These are phyloP conservation scores for rabbit (Oryctolagus cuniculus) DNA, from an alignment of 2,113 vertebrate genomes.

Conservation along the genomic window DNA sequence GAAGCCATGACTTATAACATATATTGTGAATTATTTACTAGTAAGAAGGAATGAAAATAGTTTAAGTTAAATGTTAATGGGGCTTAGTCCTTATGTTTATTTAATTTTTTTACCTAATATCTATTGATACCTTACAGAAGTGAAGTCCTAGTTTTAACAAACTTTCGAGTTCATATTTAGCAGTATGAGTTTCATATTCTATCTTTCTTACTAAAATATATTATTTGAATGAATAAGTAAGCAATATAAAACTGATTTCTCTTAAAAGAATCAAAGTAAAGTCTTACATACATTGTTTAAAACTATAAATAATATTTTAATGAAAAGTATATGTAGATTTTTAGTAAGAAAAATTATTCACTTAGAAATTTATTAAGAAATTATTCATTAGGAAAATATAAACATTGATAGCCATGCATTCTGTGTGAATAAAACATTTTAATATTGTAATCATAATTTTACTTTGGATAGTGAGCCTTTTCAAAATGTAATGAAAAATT, in stretches of 20 bases:
- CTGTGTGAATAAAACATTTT: constrained; percentile 10
- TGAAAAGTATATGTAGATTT: background rate
- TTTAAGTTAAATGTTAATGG: background rate
- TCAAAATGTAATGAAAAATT: constrained; percentile 32
- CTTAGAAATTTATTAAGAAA: background rate
- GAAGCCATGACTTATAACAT: background rate
- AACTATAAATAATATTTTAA: background rate
- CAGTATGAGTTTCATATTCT: background rate
- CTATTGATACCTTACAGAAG: background rate
- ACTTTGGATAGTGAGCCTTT: background rate
- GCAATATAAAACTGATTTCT: background rate
- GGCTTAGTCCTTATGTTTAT: background rate
- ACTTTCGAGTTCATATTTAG: background rate
- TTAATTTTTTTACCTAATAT: background rate
- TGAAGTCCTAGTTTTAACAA: constrained; percentile 11
- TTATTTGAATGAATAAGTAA: constrained; percentile 43
- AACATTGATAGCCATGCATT: background rate
- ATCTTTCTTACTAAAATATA: constrained; percentile 30
- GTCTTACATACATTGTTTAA: constrained; percentile 12
- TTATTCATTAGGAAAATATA: constrained; percentile 39
- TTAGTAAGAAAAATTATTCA: too few relatives aligned
- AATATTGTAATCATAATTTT: constrained; percentile 6
- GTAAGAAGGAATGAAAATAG: background rate
- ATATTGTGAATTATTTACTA: background rate
- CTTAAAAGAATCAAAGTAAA: background rate